Evolutionary conservation across 2,797 vertebrate species (phyloP).

Genomic region (Notolabrus celidotus): DNA sequence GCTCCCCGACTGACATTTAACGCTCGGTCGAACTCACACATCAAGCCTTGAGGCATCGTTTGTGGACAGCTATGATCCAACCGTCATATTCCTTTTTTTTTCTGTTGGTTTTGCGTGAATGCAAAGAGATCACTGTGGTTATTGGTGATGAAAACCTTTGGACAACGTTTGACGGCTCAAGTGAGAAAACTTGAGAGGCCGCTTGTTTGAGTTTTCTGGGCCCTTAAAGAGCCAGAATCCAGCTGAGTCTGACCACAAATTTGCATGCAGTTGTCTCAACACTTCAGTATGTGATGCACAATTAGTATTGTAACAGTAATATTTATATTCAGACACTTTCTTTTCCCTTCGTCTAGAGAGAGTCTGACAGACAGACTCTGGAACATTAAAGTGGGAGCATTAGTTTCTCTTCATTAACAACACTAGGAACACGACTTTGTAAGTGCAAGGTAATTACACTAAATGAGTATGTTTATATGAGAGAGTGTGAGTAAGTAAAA

Average conservation of each 20-base stretch:
- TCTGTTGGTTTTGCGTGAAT: conserved; percentile 77
- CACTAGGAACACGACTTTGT: neutral
- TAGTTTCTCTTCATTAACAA: neutral
- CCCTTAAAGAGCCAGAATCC: conserved; percentile 31
- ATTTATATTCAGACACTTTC: neutral
- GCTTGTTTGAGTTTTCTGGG: conserved; percentile 51
- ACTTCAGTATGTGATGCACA: conserved; percentile 22
- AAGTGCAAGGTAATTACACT: neutral
- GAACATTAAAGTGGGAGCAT: neutral
- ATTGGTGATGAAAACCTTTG: conserved; percentile 80
- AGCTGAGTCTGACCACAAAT: conserved; percentile 31
- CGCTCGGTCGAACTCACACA: conserved; percentile 74
- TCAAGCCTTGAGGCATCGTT: conserved; percentile 73
- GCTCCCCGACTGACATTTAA: conserved; percentile 73
- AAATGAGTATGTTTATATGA: conserved; percentile 11
- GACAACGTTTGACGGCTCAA: conserved; percentile 74
- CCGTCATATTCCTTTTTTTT: conserved; percentile 76
- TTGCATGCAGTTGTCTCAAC: conserved; percentile 45
- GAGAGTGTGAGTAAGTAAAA: neutral
- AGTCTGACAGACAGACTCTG: neutral
- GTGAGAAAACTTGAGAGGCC: conserved; percentile 67
- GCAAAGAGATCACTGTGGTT: conserved; percentile 75
- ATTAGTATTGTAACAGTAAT: conserved; percentile 14
- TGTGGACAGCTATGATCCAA: conserved; percentile 77
- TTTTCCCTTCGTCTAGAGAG: neutral